Conservation (phyloP, 2,113 vertebrate genomes). For the Hypanus sabinus region DNA sequence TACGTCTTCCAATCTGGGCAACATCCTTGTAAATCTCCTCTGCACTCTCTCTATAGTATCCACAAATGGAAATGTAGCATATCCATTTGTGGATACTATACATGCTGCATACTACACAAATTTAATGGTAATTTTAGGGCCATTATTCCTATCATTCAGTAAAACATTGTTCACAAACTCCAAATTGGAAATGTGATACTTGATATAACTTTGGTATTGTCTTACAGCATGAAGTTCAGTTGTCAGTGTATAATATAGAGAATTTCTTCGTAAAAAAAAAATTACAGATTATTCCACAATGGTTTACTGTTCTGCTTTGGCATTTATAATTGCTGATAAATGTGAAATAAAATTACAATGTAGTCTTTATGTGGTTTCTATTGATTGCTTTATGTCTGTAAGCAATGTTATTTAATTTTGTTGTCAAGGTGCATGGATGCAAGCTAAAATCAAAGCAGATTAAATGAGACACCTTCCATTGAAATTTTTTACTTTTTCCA, state of each 20-base stretch:
- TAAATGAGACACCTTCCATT: background rate
- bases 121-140: background rate
- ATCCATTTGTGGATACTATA: too few species aligned
- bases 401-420: slow-evolving; percentile 9
- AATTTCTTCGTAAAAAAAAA: background rate
- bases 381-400: background rate
- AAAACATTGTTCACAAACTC: background rate
- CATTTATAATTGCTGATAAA: background rate
- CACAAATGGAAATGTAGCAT: too few species aligned
- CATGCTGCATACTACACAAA: background rate
- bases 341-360: background rate
- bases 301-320: background rate
- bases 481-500: background rate
- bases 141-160: background rate
- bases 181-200: too few species aligned
- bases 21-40: too few species aligned
- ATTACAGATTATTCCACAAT: background rate
- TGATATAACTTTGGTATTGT: background rate
- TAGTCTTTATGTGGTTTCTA: background rate
- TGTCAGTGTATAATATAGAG: background rate
- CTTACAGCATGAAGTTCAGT: background rate
- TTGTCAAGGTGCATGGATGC: background rate
- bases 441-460: background rate
- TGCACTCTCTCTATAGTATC: too few species aligned
- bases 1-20: too few species aligned